Conservation (phyloP, 1,140 invertebrate species). For the Homarus americanus region DNA sequence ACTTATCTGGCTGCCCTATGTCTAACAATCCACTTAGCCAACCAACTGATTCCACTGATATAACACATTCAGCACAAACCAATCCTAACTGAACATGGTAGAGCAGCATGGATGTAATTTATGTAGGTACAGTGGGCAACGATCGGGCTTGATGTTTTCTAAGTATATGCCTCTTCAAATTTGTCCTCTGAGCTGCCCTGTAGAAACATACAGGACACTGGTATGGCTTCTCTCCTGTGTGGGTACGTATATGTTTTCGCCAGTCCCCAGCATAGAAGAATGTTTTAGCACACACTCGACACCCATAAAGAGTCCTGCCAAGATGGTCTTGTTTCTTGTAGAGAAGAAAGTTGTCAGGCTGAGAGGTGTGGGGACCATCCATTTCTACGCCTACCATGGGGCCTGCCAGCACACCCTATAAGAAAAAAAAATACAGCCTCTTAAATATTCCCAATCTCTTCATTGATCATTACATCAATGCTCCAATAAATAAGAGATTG, state of each 20-base stretch:
- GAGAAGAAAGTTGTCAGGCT: constrained; percentile 43
- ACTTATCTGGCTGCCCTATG: not conserved
- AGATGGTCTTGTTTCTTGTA: constrained; percentile 62
- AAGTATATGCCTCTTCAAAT: constrained; percentile 55
- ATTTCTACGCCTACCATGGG: constrained; percentile 63
- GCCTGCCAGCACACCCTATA: constrained; percentile 63
- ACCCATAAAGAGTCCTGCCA: constrained; percentile 58
- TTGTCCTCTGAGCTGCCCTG: constrained; percentile 55
- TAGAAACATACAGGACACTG: constrained; percentile 57
- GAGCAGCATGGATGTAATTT: not conserved
- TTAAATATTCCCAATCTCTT: constrained; percentile 47
- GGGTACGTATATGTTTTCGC: constrained; percentile 59
- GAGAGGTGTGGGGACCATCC: constrained; percentile 36
- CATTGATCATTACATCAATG: constrained; percentile 27
- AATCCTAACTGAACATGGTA: not conserved
- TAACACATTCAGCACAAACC: not conserved
- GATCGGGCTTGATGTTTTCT: constrained; percentile 47
- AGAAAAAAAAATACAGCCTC: constrained; percentile 62
- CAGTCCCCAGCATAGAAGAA: constrained; percentile 63
- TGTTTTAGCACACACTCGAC: constrained; percentile 61
- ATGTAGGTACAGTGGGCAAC: constrained; percentile 12
- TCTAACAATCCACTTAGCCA: not conserved
- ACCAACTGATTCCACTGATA: not conserved
- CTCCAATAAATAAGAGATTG: not conserved
- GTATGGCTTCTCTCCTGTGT: constrained; percentile 61